Conservation (phyloP, 23 tunicate species). For the Botrylloides violaceus region DNA sequence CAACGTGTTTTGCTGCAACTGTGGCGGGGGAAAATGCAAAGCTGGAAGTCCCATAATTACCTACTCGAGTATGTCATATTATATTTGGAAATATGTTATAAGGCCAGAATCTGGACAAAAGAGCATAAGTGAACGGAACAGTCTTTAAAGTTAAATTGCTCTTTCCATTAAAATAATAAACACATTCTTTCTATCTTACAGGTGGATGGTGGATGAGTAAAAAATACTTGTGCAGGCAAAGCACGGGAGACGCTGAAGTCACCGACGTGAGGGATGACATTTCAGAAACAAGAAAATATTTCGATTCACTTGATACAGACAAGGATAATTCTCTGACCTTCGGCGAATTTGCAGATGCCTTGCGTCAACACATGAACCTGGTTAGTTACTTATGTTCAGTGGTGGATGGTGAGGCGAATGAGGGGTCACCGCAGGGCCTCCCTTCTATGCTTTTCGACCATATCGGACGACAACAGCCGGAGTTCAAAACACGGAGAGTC, state of each 20-base stretch:
- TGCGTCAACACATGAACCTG: background rate
- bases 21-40: constrained; percentile 4
- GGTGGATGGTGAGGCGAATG: too few relatives aligned
- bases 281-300: background rate
- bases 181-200: too few relatives aligned
- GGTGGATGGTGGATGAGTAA: background rate
- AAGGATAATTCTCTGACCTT: background rate
- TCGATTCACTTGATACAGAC: background rate
- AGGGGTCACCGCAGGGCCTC: too few relatives aligned
- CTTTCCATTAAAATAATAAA: too few relatives aligned
- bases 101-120: too few relatives aligned
- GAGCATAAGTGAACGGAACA: too few relatives aligned
- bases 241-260: background rate
- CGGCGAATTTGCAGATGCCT: background rate
- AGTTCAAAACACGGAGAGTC: too few relatives aligned
- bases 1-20: constrained; percentile 17
- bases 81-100: too few relatives aligned
- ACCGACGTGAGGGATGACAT: background rate
- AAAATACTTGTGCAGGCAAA: background rate
- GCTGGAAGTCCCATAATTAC: background rate
- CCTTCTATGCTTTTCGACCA: too few relatives aligned
- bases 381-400: background rate
- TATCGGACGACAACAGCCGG: too few relatives aligned
- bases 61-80: too few relatives aligned
- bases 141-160: too few relatives aligned